Evolutionary conservation across 2,113 vertebrate genomes (phyloP).

Genomic region (Malaclemys terrapin): DNA sequence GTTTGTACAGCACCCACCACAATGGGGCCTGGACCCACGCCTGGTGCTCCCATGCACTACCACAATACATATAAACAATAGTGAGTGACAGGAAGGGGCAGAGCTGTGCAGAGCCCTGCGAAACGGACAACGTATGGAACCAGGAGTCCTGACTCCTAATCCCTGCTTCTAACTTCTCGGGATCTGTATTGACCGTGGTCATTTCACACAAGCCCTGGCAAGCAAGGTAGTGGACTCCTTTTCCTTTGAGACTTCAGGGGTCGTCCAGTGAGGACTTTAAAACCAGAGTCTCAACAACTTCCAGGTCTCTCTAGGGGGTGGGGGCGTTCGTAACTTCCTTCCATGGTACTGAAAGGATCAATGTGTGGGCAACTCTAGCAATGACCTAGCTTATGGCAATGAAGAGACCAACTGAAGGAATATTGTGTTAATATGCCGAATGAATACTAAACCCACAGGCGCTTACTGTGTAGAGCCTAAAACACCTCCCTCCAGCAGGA

Average conservation of each 20-base stretch:
- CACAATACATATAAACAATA: neutral
- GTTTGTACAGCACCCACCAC: neutral
- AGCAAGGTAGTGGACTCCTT: accelerated
- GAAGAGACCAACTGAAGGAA: neutral
- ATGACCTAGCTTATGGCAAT: neutral
- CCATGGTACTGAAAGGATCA: accelerated
- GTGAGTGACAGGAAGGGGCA: neutral
- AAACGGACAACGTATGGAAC: accelerated
- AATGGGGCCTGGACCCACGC: neutral
- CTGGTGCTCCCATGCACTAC: too few relatives aligned
- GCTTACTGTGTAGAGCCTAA: too few relatives aligned
- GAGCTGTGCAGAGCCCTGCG: neutral
- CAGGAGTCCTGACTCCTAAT: accelerated
- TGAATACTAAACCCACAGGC: accelerated
- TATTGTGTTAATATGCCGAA: accelerated
- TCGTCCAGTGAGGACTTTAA: neutral
- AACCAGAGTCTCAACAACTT: neutral
- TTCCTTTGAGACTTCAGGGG: neutral
- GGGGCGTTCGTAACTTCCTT: neutral
- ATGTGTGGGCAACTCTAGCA: accelerated
- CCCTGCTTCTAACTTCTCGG: accelerated
- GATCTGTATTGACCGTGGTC: neutral
- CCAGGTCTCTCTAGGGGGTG: neutral
- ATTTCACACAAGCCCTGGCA: neutral
- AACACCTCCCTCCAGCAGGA: neutral